Evolutionary conservation across 2,113 vertebrate species (phyloP).

Genomic region (Chitala chitala): DNA sequence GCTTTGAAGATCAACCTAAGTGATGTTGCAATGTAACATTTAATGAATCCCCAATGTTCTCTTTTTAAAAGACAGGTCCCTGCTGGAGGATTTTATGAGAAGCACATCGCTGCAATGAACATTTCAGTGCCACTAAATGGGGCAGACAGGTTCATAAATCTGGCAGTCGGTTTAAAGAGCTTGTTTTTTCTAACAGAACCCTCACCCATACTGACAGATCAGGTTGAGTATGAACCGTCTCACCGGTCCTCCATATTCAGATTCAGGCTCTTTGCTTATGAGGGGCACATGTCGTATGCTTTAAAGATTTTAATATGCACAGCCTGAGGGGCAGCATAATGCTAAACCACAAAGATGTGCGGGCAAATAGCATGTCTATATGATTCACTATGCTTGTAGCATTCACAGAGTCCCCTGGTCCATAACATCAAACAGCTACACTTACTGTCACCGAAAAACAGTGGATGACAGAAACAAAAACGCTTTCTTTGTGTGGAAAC

Average conservation of each 20-base stretch:
- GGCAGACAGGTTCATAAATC: conserved; percentile 17
- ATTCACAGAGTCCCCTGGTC: background rate
- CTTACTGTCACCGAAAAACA: too few relatives aligned
- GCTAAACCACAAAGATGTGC: background rate
- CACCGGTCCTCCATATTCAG: background rate
- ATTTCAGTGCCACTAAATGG: background rate
- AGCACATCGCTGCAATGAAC: background rate
- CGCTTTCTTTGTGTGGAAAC: conserved; percentile 14
- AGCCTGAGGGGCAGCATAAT: background rate
- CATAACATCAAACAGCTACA: background rate
- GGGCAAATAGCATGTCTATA: background rate
- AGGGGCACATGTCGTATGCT: background rate
- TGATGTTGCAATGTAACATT: background rate
- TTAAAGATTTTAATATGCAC: background rate
- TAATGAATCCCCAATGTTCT: conserved; percentile 13
- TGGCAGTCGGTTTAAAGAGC: conserved; percentile 4
- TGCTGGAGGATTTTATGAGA: background rate
- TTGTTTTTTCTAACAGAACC: background rate
- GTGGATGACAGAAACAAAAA: too few relatives aligned
- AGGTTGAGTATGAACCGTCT: background rate
- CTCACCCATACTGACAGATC: conserved; percentile 1
- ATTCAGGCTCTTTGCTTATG: background rate
- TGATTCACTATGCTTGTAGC: background rate
- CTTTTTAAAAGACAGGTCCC: background rate
- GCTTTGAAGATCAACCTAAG: background rate